Evolutionary conservation across 2,888 invertebrate genomes (phyloP).

Genomic region (Eretmocerus hayati): DNA sequence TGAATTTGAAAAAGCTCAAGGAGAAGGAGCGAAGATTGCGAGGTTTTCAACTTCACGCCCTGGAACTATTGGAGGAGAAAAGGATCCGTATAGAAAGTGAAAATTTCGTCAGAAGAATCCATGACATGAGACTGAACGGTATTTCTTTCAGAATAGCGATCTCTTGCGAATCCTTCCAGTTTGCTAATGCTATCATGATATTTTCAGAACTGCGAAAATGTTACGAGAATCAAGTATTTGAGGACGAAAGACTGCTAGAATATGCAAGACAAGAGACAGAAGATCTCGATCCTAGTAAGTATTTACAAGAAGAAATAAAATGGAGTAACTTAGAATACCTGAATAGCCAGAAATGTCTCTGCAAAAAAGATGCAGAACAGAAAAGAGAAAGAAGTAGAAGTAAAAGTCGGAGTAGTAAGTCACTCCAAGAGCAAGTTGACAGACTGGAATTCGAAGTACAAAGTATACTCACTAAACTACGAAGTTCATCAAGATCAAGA

Average conservation of each 20-base stretch:
- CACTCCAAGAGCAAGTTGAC: slow-evolving; percentile 32
- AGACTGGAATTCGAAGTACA: slow-evolving; percentile 36
- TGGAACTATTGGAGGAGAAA: slow-evolving; percentile 30
- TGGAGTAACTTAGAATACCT: slow-evolving; percentile 3
- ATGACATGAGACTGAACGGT: slow-evolving; percentile 35
- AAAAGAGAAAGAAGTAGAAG: slow-evolving; percentile 10
- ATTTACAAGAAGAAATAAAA: slow-evolving; percentile 6
- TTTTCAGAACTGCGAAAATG: slow-evolving; percentile 34
- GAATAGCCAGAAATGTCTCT: background rate
- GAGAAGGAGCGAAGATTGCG: slow-evolving; percentile 26
- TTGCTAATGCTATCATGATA: slow-evolving; percentile 2
- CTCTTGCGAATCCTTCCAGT: background rate
- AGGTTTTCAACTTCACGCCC: slow-evolving; percentile 23
- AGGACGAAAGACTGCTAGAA: slow-evolving; percentile 17
- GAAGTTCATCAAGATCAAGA: slow-evolving; percentile 18
- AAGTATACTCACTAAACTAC: slow-evolving; percentile 28
- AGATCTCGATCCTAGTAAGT: slow-evolving; percentile 11
- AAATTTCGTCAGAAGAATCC: slow-evolving; percentile 31
- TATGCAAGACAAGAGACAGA: slow-evolving; percentile 16
- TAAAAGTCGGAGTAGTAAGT: slow-evolving; percentile 21
- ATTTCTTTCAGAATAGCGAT: slow-evolving; percentile 31
- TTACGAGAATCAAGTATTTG: slow-evolving; percentile 27
- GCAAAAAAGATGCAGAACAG: background rate
- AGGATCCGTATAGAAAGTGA: slow-evolving; percentile 31
- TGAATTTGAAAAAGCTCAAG: slow-evolving; percentile 27